phyloP scores from a whole-genome alignment of 2,797 vertebrate species.

The Pogoniulus pusillus region DNA sequence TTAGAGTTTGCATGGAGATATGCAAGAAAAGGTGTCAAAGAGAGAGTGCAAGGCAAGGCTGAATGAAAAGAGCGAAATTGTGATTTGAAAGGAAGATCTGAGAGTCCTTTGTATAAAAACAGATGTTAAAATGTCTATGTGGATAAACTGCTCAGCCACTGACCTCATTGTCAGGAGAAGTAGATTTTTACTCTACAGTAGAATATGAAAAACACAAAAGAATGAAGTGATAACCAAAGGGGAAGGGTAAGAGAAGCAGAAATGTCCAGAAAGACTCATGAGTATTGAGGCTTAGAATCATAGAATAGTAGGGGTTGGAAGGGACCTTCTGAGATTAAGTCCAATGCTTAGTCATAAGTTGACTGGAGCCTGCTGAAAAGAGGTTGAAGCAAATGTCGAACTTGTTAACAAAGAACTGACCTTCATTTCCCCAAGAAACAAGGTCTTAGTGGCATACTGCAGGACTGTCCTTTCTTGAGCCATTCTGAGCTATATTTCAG shows the following conservation, averaged over 20 bases:
- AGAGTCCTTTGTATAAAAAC: not conserved
- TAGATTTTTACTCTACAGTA: not conserved
- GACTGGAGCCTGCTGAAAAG: not conserved
- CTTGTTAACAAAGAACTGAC: not conserved
- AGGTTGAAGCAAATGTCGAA: not conserved
- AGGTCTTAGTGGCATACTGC: not conserved
- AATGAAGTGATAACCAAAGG: not conserved
- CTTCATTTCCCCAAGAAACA: not conserved
- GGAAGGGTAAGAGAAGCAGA: not conserved
- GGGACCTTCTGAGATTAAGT: no score
- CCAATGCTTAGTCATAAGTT: not conserved
- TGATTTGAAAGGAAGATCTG: not conserved
- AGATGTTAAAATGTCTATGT: not conserved
- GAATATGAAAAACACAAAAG: not conserved
- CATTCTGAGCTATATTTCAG: not conserved
- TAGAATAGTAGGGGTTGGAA: no score
- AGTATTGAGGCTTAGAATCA: not conserved
- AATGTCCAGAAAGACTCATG: not conserved
- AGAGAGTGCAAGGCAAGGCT: not conserved
- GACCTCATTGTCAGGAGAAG: rapidly evolving
- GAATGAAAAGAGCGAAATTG: not conserved
- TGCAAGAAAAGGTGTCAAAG: not conserved
- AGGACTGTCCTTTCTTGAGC: not conserved
- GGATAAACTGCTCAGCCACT: not conserved
- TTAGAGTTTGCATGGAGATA: not conserved